Evolutionary conservation across 2,113 vertebrate genomes (phyloP), one percentile per base, ranked within the genome.

Genomic region (Anhinga rufa): DNA sequence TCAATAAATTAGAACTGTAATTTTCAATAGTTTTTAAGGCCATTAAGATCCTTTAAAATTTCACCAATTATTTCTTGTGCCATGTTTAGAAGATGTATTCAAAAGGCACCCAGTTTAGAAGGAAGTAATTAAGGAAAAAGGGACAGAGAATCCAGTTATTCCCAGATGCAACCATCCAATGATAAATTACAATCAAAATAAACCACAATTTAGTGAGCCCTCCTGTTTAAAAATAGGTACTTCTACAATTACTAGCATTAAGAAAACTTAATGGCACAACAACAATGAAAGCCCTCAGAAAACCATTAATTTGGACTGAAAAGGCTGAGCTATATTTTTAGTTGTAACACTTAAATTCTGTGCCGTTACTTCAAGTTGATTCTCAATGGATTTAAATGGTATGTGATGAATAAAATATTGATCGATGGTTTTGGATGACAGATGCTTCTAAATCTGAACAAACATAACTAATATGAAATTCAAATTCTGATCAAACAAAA

Each of bases 401-500:
- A 60, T 88, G 76, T 75, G 79, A 90, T 96, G 90, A 95, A 95
- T 96, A 96, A 55, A 84, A 88, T 70, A 58, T 68, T 88, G 94
- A 94, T 88, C 71, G 80, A 70, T 42, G 66, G 90, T 80, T 93
- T 95, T 3, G 21, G 80, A 82, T 89, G 89, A 92, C 65, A 71
- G 94, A 62, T 89, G 28, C 70, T 82, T 65, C 70, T 87, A 92
- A 88, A 71, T 95, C 94, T 68, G 82, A 92, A 76, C 89, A 95
- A 89, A 75, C 40, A 38, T 85, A 90, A 90, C 82, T 95, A 84
- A 96, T 96, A 94, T 89, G 94, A 97, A 97, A 97, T 97, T 97
- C 90, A 95, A 85, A 97, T 98, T 83, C 40, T 34, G 58, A 87
- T 95, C 88, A 96, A 97, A 97, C 88, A 97, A 90, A 96, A 96